A percentile compares a stretch with the other conserved stretches of the same genome.
Conservation (phyloP, 2,113 vertebrate species). For the Larimichthys polyactis region DNA sequence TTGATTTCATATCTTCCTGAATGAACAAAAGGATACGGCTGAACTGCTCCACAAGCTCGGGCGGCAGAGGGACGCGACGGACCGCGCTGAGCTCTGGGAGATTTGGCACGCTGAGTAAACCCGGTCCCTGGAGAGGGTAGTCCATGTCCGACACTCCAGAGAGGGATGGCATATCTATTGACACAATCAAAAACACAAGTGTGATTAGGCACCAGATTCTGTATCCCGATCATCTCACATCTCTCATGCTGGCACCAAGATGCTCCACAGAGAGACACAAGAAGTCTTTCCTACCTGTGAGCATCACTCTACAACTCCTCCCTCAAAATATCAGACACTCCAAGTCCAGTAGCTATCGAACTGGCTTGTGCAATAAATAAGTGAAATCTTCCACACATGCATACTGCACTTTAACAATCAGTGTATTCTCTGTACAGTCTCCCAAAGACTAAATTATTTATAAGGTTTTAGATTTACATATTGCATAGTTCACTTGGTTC, state of each 20-base stretch:
- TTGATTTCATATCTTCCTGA: background rate
- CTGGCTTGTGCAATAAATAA: no score
- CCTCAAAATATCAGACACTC: no score
- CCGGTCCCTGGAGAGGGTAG: conserved; percentile 96
- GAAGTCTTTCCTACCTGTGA: no score
- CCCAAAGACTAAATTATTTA: no score
- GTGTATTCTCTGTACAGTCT: no score
- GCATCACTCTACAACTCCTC: no score
- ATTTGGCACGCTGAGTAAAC: conserved; percentile 90
- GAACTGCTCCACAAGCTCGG: conserved; percentile 97
- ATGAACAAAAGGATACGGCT: conserved; percentile 91
- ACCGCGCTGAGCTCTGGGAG: conserved; percentile 94
- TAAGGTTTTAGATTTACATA: no score
- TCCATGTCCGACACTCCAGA: conserved; percentile 98
- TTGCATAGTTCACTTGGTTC: no score
- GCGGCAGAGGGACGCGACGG: conserved; percentile 93
- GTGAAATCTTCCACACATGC: no score
- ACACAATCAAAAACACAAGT: conserved; percentile 39
- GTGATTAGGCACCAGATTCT: background rate
- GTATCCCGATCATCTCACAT: background rate
- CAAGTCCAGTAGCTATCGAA: no score
- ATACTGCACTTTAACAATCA: no score
- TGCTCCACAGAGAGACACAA: no score
- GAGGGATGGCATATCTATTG: conserved; percentile 90
- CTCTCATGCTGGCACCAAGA: background rate